These are phyloP conservation scores for Pseudococcus viburni DNA, from an alignment of 2,888 invertebrate species.

Conservation along the genomic window DNA sequence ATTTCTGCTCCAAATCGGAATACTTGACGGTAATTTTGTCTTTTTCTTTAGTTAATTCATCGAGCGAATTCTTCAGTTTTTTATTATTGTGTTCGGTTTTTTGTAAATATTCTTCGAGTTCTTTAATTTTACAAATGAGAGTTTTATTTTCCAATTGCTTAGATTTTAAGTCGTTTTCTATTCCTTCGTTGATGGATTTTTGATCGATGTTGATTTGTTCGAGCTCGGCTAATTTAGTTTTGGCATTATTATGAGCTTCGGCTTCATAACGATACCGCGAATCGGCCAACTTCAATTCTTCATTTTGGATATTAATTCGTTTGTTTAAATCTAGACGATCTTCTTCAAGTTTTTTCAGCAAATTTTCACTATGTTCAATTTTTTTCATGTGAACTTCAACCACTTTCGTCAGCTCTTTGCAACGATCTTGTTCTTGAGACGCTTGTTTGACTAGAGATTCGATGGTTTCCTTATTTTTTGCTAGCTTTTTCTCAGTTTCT, in stretches of 20 bases:
- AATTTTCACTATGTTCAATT: constrained; percentile 23
- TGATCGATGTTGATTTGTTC: background rate
- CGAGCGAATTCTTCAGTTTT: constrained; percentile 9
- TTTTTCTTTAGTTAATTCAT: background rate
- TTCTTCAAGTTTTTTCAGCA: constrained; percentile 22
- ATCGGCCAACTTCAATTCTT: constrained; percentile 4
- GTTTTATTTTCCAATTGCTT: constrained; percentile 11
- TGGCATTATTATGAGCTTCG: background rate
- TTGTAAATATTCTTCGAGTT: background rate
- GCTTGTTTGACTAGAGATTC: constrained; percentile 21
- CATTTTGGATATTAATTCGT: constrained; percentile 2
- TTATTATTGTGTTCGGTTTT: constrained; percentile 6
- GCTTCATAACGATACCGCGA: constrained; percentile 10
- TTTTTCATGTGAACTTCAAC: background rate
- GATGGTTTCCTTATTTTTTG: constrained; percentile 22
- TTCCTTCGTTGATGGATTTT: background rate
- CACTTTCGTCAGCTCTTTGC: background rate
- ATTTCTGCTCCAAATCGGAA: background rate
- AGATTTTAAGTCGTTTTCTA: constrained; percentile 29
- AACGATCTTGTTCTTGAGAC: constrained; percentile 9
- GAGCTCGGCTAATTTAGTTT: background rate
- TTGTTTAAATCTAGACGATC: constrained; percentile 30
- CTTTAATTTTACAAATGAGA: background rate
- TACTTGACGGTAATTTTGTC: background rate
- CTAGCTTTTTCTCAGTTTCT: background rate